phyloP scores from a whole-genome alignment of 2,888 invertebrate genomes.

The Cataglyphis livida region DNA sequence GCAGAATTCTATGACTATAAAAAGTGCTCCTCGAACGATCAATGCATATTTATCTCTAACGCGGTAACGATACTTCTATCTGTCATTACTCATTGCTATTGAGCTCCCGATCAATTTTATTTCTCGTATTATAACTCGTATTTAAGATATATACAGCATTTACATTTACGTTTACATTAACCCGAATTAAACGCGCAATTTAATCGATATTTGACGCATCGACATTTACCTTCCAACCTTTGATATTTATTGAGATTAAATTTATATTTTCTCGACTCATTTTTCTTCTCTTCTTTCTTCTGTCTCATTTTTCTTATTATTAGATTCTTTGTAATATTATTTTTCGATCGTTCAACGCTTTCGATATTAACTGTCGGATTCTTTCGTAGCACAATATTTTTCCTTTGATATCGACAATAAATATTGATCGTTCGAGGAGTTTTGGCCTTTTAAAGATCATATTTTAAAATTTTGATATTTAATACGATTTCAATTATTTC shows the following conservation, averaged over 20 bases:
- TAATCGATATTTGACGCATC: conserved; percentile 26
- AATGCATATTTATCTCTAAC: neutral
- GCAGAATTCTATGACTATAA: neutral
- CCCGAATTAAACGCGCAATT: conserved; percentile 21
- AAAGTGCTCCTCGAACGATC: conserved; percentile 14
- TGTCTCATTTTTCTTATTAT: conserved; percentile 48
- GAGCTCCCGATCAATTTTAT: neutral
- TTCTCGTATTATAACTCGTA: neutral
- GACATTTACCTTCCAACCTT: neutral
- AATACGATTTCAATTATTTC: neutral
- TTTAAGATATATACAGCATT: conserved; percentile 5
- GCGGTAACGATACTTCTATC: conserved; percentile 11
- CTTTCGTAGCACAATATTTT: neutral
- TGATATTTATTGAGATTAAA: conserved; percentile 33
- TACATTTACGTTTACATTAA: conserved; percentile 34
- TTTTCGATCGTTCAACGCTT: conserved; percentile 40
- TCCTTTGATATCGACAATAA: neutral
- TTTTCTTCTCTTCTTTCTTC: conserved; percentile 19
- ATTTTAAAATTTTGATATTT: neutral
- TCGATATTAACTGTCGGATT: neutral
- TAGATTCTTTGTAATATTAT: conserved; percentile 21
- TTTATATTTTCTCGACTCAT: conserved; percentile 1
- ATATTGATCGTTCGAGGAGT: conserved; percentile 27
- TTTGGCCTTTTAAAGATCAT: conserved; percentile 15
- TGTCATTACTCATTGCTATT: conserved; percentile 30